Conservation (phyloP, 2,113 vertebrate species). For the Poicephalus gulielmi region DNA sequence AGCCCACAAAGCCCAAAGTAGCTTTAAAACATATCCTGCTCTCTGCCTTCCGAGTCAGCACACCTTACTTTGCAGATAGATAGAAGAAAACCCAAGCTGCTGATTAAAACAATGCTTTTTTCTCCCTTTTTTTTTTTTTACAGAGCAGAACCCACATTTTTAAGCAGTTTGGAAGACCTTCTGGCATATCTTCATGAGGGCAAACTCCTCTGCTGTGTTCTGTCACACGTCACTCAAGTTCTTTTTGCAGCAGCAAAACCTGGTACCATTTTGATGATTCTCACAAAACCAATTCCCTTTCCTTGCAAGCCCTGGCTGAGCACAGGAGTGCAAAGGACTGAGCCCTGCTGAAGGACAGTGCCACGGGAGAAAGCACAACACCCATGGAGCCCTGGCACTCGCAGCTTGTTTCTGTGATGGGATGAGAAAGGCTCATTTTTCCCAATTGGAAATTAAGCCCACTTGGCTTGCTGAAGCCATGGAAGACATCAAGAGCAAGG, state of each 20-base stretch:
- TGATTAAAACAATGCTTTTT: not conserved
- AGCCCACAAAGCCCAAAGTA: not conserved
- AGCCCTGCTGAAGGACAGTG: accelerated
- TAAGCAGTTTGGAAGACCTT: not conserved
- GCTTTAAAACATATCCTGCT: not conserved
- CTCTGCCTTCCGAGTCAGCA: not conserved
- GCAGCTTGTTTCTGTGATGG: not conserved
- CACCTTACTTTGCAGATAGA: not conserved
- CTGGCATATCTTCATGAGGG: accelerated
- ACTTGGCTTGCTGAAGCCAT: not conserved
- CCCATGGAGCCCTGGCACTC: not conserved
- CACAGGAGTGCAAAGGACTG: accelerated
- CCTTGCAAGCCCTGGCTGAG: accelerated
- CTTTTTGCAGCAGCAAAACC: not conserved
- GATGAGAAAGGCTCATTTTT: not conserved
- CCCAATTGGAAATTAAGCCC: not conserved
- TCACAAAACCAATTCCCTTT: not conserved
- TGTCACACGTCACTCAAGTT: not conserved
- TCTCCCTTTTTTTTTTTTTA: not conserved
- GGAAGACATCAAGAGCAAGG: not conserved
- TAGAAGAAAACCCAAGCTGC: not conserved
- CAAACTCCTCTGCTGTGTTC: not conserved
- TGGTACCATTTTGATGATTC: not conserved
- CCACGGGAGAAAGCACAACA: not conserved
- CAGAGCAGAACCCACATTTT: not conserved